phyloP scores from a whole-genome alignment of 2,797 vertebrate genomes.

The Sebastiscus tertius region DNA sequence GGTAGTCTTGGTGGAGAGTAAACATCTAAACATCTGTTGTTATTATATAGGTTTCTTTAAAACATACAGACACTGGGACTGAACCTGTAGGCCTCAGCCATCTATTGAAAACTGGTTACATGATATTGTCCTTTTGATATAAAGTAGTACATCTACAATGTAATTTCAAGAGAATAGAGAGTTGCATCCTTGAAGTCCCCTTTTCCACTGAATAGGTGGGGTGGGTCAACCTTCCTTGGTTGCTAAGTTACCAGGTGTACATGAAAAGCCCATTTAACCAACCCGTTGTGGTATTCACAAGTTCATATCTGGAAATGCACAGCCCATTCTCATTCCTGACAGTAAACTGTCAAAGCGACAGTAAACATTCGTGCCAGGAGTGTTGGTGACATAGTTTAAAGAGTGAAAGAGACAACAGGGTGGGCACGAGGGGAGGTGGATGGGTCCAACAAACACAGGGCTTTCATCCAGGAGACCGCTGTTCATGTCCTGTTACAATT shows the following conservation, averaged over 20 bases:
- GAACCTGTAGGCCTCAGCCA: neutral
- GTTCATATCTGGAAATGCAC: accelerated
- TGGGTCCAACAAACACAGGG: too few species aligned
- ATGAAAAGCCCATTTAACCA: neutral
- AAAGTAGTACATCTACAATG: neutral
- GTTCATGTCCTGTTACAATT: too few species aligned
- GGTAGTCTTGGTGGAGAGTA: neutral
- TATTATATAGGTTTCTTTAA: neutral
- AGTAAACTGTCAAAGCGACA: too few species aligned
- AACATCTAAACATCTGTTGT: neutral
- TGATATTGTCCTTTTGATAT: neutral
- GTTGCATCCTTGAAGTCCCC: neutral
- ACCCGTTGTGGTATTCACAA: neutral
- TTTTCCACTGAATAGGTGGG: neutral
- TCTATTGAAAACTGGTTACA: neutral
- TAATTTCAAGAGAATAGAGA: neutral
- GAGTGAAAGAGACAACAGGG: too few species aligned
- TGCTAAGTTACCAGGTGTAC: neutral
- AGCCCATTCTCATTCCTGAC: too few species aligned
- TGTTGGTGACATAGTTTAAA: too few species aligned
- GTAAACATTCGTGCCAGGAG: too few species aligned
- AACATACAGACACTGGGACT: neutral
- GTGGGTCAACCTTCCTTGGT: neutral
- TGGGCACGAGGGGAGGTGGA: too few species aligned
- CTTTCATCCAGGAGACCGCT: too few species aligned